A percentile compares a stretch with the other conserved stretches of the same genome.
Conservation (phyloP, 23 tunicate species). For the Botrylloides violaceus region DNA sequence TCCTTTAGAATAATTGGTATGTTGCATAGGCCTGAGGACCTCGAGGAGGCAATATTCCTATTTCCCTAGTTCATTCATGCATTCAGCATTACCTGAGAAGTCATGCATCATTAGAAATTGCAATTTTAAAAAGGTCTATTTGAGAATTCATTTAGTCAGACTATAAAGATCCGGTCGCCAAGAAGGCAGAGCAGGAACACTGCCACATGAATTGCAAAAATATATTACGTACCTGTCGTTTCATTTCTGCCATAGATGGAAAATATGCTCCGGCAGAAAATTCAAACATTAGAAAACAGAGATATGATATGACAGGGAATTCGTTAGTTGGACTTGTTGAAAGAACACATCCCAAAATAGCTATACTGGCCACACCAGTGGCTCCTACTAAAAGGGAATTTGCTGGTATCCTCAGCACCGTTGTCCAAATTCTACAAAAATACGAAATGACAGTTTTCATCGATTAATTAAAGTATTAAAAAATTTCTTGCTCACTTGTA, state of each 20-base stretch:
- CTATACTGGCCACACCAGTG: conserved; percentile 30
- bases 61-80: no score
- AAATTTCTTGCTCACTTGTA: conserved; percentile 7
- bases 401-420: conserved; percentile 1
- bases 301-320: conserved; percentile 75
- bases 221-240: conserved; percentile 12
- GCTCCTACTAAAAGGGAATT: not conserved
- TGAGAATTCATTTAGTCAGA: not conserved
- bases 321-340: conserved; percentile 76
- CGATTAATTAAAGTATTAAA: not conserved
- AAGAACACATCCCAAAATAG: conserved; percentile 62
- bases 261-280: conserved; percentile 71
- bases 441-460: not conserved
- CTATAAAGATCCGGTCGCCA: no score
- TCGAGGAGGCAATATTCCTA: no score
- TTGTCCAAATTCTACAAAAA: conserved; percentile 4
- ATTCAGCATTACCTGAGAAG: no score
- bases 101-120: no score
- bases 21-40: no score
- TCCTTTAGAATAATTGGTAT: no score
- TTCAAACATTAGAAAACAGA: conserved; percentile 70
- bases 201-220: not conserved
- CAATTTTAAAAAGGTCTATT: not conserved
- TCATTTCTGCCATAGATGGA: conserved; percentile 60
- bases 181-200: no score